Base-by-base conservation (phyloP, 2,888 invertebrate species). In the Amphipoea lucens region DNA sequence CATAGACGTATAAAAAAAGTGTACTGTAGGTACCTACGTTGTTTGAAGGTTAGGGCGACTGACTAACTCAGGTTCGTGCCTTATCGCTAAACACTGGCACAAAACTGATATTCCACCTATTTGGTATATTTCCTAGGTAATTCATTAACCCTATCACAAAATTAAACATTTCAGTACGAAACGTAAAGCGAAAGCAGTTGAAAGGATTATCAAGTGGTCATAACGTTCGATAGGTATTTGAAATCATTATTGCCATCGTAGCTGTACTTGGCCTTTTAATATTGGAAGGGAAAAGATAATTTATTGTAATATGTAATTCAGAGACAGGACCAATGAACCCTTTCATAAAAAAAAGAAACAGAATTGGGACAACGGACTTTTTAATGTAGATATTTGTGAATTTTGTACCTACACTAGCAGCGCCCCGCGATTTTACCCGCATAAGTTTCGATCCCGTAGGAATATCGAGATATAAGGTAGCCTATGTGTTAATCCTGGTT, bases 21-120 rank as follows among this genome's bases (percentile, higher is more conserved):
- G 36, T 3, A 36, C 36, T 36, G 2, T 36, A 36, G 36, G 36
- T 36, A 40, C 40, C 40, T 40, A 40, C 5, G 40, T 40, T 40
- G 40, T 40, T 40, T 40, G 40, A 40, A 40, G 40, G 40, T 40
- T 40, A 40, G 4, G 4, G 40, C 87, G 86, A 85, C 85, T 89
- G 76, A 73, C 80, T 68, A 79, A 45, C 45, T 45, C 45, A 83
- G 76, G 79, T 84, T 86, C 92, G 92, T 93, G 92, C 92, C 93
- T 93, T 94, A 93, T 94, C 94, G 90, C 87, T 74, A 60, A 81
- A 85, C 82, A 85, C 83, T 87, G 82, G 87, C 88, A 84, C 90
- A 90, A 92, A 91, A 88, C 89, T 90, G 90, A 87, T 88, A 92
- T 91, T 92, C 89, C 83, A 81, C 84, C 85, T 90, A 89, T 45